A percentile compares a stretch with the other conserved stretches of the same genome.
phyloP scores from a whole-genome alignment of 2,113 vertebrate species.

The Petrocephalus zakoni region DNA sequence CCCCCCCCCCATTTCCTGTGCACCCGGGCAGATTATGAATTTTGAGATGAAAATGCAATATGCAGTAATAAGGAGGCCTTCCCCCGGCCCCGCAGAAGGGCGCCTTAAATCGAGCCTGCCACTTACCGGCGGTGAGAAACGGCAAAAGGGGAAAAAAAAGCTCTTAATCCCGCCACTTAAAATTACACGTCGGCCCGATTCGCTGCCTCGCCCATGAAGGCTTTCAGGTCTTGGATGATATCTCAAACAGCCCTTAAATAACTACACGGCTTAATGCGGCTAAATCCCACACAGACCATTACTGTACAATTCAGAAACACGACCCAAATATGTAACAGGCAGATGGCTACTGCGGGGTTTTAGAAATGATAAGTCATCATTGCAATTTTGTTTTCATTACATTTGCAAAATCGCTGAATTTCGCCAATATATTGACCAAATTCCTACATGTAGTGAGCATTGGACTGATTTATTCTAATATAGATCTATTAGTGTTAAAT shows the following conservation, averaged over 20 bases:
- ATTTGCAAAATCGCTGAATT: not conserved
- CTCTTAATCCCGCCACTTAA: not conserved
- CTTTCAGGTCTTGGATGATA: not conserved
- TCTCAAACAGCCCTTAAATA: not conserved
- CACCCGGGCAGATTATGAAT: slow-evolving; percentile 21
- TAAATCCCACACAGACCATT: not conserved
- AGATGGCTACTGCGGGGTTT: not conserved
- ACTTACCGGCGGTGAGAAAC: not conserved
- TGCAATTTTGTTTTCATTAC: not conserved
- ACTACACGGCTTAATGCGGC: not conserved
- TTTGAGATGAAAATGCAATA: slow-evolving; percentile 17
- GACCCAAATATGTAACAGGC: not conserved
- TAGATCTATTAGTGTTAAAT: not conserved
- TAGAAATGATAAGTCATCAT: not conserved
- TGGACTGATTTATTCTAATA: not conserved
- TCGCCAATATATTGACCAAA: not conserved
- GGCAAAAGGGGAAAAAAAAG: not conserved
- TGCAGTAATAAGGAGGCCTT: not conserved
- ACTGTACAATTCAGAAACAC: not conserved
- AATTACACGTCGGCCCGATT: not conserved
- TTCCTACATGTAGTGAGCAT: not conserved
- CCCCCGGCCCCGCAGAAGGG: not conserved
- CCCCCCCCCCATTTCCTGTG: slow-evolving; percentile 6
- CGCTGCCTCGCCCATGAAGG: not conserved
- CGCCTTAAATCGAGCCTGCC: slow-evolving; percentile 8